Evolutionary conservation across 2,113 vertebrate species (phyloP).

Genomic region (Pollimyrus isidori): DNA sequence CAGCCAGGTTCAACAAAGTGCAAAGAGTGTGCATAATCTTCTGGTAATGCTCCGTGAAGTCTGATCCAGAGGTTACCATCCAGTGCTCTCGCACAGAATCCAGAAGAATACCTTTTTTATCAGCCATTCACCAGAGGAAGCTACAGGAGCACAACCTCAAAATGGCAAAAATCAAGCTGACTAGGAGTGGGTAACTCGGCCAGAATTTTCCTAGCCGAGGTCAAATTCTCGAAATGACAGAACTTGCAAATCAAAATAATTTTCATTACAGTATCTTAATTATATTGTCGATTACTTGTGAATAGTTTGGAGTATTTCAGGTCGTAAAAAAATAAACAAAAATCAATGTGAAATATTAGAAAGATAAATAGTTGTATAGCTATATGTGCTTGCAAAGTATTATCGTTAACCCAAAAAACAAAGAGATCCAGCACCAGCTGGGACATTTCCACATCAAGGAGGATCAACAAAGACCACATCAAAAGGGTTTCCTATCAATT

Average conservation of each 20-base stretch:
- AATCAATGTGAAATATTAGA: neutral
- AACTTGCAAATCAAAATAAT: neutral
- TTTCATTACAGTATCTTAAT: neutral
- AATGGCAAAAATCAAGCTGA: neutral
- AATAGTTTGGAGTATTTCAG: neutral
- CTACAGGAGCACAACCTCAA: neutral
- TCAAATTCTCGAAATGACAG: neutral
- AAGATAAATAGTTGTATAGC: neutral
- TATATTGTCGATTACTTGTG: neutral
- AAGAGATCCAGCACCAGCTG: neutral
- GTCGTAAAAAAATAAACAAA: neutral
- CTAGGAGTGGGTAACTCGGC: neutral
- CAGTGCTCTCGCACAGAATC: neutral
- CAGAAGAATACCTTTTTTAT: neutral
- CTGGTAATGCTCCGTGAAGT: neutral
- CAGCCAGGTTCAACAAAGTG: neutral
- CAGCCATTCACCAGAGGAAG: neutral
- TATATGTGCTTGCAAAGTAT: neutral
- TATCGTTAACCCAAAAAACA: neutral
- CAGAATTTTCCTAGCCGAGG: neutral
- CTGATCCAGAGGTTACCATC: neutral
- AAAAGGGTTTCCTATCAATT: neutral
- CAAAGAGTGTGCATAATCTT: neutral
- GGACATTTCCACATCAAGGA: neutral
- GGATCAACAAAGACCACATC: neutral